Conservation (phyloP, 2,113 vertebrate genomes). For the Apistogramma diplotaenia region DNA sequence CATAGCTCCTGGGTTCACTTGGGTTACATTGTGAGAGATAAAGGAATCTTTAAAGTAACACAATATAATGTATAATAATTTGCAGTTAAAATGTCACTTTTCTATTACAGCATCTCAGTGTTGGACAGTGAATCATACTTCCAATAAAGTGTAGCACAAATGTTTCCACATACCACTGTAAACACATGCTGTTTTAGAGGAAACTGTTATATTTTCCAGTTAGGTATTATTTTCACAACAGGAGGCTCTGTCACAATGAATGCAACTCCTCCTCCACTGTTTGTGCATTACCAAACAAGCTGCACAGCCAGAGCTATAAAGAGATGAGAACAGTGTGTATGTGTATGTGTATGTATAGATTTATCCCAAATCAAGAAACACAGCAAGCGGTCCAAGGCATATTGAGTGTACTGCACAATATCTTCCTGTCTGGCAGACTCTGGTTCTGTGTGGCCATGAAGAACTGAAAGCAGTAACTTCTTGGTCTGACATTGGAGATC, state of each 20-base stretch:
- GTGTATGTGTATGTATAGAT: conserved; percentile 12
- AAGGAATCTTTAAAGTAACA: neutral
- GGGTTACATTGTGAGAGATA: neutral
- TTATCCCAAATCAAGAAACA: conserved; percentile 11
- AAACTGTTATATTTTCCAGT: neutral
- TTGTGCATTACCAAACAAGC: neutral
- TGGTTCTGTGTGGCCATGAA: neutral
- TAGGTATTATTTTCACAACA: neutral
- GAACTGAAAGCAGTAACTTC: neutral
- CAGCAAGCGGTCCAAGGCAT: neutral
- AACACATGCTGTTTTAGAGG: neutral
- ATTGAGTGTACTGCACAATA: neutral
- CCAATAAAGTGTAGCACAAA: neutral
- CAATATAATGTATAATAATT: neutral
- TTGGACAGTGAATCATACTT: neutral
- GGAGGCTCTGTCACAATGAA: neutral
- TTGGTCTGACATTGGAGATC: neutral
- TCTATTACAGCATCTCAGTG: neutral
- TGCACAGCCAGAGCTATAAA: conserved; percentile 22
- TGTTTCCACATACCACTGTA: neutral
- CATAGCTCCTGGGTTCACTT: neutral
- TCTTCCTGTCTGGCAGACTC: neutral
- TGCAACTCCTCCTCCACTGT: neutral
- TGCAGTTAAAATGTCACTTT: neutral
- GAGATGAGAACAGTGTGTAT: conserved; percentile 2